Evolutionary conservation across 2,113 vertebrate species (phyloP).

Genomic region (Glaucomys volans): DNA sequence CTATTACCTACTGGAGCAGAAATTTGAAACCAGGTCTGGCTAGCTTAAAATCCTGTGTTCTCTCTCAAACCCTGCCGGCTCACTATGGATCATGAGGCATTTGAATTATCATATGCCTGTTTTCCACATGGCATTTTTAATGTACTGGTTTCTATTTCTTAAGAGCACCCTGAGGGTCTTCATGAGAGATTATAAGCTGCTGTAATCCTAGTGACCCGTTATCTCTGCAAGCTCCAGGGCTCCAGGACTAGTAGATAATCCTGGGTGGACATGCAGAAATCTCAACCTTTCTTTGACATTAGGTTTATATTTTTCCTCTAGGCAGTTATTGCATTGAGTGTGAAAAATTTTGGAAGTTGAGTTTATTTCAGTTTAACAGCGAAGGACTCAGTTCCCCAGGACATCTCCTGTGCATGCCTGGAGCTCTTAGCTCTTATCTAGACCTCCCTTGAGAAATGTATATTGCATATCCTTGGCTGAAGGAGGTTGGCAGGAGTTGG

Average conservation of each 20-base stretch:
- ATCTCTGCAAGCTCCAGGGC: neutral
- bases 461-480: neutral
- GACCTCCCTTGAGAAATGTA: neutral
- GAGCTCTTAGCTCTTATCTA: neutral
- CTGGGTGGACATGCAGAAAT: neutral
- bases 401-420: neutral
- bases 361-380: neutral
- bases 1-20: neutral
- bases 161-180: neutral
- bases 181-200: neutral
- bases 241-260: neutral
- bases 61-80: neutral
- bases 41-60: neutral
- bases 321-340: neutral
- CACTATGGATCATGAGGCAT: neutral
- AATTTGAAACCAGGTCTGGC: neutral
- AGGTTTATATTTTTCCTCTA: neutral
- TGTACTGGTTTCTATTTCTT: conserved; percentile 7
- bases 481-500: neutral
- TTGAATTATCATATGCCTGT: neutral
- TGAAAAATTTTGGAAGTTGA: conserved; percentile 1
- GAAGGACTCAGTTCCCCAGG: neutral
- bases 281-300: neutral
- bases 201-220: neutral
- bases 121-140: neutral